phyloP scores from a whole-genome alignment of 2,888 invertebrate species.

The Tetragnatha montana region DNA sequence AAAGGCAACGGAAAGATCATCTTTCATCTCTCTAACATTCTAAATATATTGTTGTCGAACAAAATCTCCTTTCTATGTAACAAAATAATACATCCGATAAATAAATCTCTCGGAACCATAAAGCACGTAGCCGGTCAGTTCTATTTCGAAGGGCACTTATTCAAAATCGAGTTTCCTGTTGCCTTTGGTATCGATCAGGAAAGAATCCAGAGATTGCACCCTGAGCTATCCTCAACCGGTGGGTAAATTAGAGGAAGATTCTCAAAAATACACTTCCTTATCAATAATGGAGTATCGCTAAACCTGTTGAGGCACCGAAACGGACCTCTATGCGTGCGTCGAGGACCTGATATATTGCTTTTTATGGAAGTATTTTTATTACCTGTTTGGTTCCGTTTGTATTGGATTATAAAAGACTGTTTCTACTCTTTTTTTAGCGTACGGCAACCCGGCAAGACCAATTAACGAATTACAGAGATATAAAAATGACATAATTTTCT shows the following conservation, averaged over 20 bases:
- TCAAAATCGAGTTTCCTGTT: not conserved
- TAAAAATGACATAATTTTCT: too few species aligned
- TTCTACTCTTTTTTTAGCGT: too few species aligned
- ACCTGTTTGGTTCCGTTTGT: too few species aligned
- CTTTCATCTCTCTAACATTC: not conserved
- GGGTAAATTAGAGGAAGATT: not conserved
- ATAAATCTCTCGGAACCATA: not conserved
- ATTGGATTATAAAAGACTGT: too few species aligned
- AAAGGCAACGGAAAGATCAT: not conserved
- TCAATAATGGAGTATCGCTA: not conserved
- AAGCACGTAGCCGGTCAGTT: not conserved
- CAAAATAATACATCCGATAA: not conserved
- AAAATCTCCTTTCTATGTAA: not conserved
- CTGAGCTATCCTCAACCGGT: not conserved
- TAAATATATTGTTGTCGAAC: not conserved
- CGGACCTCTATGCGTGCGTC: not conserved
- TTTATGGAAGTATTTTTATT: too few species aligned
- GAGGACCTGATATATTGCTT: not conserved
- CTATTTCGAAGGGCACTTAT: not conserved
- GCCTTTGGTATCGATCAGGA: not conserved
- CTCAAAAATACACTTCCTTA: not conserved
- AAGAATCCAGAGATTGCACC: not conserved
- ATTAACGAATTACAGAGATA: too few species aligned
- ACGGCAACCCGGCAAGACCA: too few species aligned
- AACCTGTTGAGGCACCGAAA: not conserved